Conservation (phyloP, 1,140 invertebrate species). For the Aphis craccivora region DNA sequence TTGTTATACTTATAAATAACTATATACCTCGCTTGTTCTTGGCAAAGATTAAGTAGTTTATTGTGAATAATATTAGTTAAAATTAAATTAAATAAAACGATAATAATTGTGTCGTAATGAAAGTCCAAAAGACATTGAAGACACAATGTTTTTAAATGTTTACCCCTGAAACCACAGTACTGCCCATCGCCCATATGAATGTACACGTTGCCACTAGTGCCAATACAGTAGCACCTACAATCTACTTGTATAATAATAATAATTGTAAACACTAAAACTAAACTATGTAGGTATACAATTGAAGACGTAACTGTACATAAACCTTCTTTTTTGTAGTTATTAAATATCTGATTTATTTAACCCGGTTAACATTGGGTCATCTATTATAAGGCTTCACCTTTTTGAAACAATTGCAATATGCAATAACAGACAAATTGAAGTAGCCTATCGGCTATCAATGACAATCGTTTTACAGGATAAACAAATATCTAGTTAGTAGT, state of each 20-base stretch:
- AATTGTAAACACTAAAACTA: background rate
- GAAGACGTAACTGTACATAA: background rate
- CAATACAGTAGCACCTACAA: background rate
- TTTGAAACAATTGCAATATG: background rate
- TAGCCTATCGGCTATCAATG: background rate
- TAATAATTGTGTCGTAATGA: background rate
- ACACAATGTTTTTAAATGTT: background rate
- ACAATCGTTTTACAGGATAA: background rate
- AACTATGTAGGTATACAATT: background rate
- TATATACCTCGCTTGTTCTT: background rate
- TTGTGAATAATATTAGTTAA: background rate
- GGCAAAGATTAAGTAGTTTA: background rate
- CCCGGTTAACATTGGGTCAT: background rate
- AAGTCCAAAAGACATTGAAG: background rate
- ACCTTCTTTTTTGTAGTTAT: background rate
- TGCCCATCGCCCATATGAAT: background rate
- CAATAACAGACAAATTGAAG: background rate
- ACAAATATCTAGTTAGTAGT: background rate
- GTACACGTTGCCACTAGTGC: background rate
- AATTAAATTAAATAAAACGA: background rate
- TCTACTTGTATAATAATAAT: background rate
- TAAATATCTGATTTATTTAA: background rate
- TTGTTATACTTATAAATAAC: constrained; percentile 14
- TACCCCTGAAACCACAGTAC: background rate
- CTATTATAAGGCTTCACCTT: background rate